A percentile compares a stretch with the other conserved stretches of the same genome.
These are phyloP conservation scores for Chondrilla cf. caribensis DNA, from an alignment of 37 sponge, comb jelly and placozoan genomes.

Conservation along the genomic window DNA sequence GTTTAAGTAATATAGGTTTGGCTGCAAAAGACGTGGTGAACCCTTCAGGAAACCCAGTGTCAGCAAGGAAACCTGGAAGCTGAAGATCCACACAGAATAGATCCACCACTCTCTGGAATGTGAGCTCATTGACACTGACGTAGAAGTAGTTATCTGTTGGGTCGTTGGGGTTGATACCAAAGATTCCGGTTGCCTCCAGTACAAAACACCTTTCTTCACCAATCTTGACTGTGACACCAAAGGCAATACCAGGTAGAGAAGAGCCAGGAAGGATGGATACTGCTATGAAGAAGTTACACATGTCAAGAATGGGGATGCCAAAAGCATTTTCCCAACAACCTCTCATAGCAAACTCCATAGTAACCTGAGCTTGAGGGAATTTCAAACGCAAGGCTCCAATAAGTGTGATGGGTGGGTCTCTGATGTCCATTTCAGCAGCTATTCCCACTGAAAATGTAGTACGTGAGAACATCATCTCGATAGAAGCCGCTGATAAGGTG, in stretches of 20 bases:
- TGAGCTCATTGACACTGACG: constrained; percentile 3
- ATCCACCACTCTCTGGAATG: constrained; percentile 17
- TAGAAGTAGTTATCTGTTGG: constrained; percentile 30
- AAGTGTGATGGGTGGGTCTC: constrained; percentile 5
- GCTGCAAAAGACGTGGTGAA: constrained; percentile 27
- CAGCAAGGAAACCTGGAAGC: constrained; percentile 19
- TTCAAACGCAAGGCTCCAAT: neutral
- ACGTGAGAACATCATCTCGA: neutral
- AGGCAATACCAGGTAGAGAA: constrained; percentile 25
- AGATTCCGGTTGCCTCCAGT: neutral
- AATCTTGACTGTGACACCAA: constrained; percentile 25
- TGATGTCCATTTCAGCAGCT: constrained; percentile 7
- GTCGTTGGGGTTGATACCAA: constrained; percentile 18
- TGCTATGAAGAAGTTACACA: constrained; percentile 16
- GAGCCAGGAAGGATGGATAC: constrained; percentile 20
- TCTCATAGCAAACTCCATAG: constrained; percentile 22
- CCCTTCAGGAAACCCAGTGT: constrained; percentile 36
- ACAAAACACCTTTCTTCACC: constrained; percentile 16
- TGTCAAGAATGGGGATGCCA: constrained; percentile 8
- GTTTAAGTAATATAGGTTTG: neutral
- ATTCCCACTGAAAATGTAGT: neutral
- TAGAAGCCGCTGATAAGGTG: neutral
- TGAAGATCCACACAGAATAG: constrained; percentile 20
- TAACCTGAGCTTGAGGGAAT: neutral
- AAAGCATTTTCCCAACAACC: constrained; percentile 33